A percentile compares a stretch with the other conserved stretches of the same genome.
phyloP scores from a whole-genome alignment of 2,797 vertebrate species.

The Oreochromis mossambicus region DNA sequence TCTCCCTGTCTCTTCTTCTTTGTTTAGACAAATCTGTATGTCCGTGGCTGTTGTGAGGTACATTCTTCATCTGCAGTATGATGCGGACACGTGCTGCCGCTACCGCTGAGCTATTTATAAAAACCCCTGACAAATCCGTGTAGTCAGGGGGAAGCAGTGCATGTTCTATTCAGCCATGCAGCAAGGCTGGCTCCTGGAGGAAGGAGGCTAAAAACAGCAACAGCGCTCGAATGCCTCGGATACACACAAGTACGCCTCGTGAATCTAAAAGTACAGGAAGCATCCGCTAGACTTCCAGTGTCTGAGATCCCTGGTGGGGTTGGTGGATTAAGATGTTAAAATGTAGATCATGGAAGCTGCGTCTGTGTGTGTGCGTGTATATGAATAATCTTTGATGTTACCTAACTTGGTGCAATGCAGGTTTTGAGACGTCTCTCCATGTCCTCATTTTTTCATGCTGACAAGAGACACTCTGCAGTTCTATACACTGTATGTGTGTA shows the following conservation, averaged over 20 bases:
- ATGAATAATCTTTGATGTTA: constrained; percentile 57
- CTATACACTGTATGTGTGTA: background rate
- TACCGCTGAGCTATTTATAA: constrained; percentile 75
- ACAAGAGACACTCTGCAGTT: background rate
- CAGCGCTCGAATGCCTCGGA: constrained; percentile 27
- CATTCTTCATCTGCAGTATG: constrained; percentile 32
- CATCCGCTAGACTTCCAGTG: constrained; percentile 6
- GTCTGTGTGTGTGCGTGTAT: background rate
- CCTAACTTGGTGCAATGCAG: constrained; percentile 64
- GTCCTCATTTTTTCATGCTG: constrained; percentile 29
- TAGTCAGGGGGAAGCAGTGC: constrained; percentile 72
- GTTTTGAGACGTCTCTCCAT: constrained; percentile 28
- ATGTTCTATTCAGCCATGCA: constrained; percentile 72
- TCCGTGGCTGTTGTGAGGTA: constrained; percentile 16
- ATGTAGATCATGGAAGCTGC: constrained; percentile 14
- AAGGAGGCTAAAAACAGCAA: constrained; percentile 56
- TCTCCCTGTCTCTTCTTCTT: background rate
- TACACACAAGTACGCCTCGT: constrained; percentile 24
- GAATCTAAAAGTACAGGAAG: constrained; percentile 23
- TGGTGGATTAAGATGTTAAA: constrained; percentile 25
- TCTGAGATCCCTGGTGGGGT: constrained; percentile 7
- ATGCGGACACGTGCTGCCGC: constrained; percentile 60
- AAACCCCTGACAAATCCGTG: constrained; percentile 74
- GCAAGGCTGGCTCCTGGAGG: constrained; percentile 57
- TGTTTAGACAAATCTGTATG: constrained; percentile 25